Evolutionary conservation across 2,113 vertebrate genomes (phyloP).

Genomic region (Carassius gibelio): DNA sequence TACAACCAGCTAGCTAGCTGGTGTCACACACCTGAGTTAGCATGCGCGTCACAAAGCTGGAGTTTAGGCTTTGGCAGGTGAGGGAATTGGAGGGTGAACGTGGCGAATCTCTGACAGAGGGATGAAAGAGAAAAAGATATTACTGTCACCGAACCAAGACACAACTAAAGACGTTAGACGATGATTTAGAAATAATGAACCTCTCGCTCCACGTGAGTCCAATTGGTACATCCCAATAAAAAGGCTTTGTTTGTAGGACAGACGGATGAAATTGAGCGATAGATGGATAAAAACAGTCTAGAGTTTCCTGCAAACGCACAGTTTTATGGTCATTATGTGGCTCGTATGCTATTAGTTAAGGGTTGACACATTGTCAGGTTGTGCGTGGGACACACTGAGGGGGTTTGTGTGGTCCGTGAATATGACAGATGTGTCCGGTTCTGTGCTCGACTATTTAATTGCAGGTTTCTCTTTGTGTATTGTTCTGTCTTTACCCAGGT

Average conservation of each 20-base stretch:
- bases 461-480: constrained; percentile 19
- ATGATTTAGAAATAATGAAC: constrained; percentile 30
- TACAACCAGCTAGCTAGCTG: not conserved
- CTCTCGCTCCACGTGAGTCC: not conserved
- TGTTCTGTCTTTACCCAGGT: constrained; percentile 74
- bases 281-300: constrained; percentile 4
- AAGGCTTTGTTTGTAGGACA: constrained; percentile 10
- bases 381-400: constrained; percentile 27
- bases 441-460: constrained; percentile 39
- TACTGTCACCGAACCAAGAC: constrained; percentile 19
- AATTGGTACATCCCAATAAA: not conserved
- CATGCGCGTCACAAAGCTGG: not conserved
- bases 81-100: no score
- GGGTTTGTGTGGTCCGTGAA: constrained; percentile 40
- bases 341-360: constrained; percentile 36
- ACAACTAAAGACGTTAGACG: constrained; percentile 12
- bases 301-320: not conserved
- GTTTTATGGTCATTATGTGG: constrained; percentile 47
- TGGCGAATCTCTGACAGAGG: constrained; percentile 5
- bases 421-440: constrained; percentile 54
- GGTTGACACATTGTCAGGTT: constrained; percentile 49
- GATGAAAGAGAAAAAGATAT: constrained; percentile 38
- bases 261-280: not conserved
- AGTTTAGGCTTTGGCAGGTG: constrained; percentile 29
- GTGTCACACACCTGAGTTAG: constrained; percentile 27